phyloP scores from a whole-genome alignment of 2,797 vertebrate species.

The Peromyscus aztecus region DNA sequence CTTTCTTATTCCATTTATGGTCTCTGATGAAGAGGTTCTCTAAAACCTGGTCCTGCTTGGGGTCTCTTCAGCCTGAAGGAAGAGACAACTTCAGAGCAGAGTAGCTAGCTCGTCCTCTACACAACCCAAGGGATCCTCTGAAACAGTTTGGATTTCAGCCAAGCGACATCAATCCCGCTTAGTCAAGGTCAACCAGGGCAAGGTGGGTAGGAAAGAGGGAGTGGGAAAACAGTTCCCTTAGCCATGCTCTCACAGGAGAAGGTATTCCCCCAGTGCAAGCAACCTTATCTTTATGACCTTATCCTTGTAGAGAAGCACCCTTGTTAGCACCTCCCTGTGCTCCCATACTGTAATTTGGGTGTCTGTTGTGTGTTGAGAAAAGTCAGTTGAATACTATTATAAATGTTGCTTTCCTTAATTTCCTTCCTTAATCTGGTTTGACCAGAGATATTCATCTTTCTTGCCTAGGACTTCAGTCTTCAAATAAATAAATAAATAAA shows the following conservation, averaged over 20 bases:
- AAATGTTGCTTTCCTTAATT: neutral
- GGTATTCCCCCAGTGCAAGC: neutral
- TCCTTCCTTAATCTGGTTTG: neutral
- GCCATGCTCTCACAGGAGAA: neutral
- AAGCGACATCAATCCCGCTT: neutral
- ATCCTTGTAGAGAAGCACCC: neutral
- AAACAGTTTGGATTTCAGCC: neutral
- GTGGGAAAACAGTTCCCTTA: neutral
- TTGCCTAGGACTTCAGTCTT: neutral
- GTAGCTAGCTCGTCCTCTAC: neutral
- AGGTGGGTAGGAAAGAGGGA: neutral
- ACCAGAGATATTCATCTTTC: conserved; percentile 21
- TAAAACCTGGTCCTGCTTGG: neutral
- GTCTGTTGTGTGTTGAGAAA: neutral
- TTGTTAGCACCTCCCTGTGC: neutral
- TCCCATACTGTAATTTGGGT: neutral
- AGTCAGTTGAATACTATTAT: neutral
- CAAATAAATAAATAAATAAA: too few species aligned
- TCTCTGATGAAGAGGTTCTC: neutral
- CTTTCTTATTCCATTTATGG: neutral
- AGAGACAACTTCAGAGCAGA: neutral
- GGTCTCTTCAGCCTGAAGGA: neutral
- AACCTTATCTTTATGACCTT: neutral
- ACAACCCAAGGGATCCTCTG: neutral
- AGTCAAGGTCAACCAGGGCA: neutral